Evolutionary conservation across 2,797 vertebrate genomes (phyloP).

Genomic region (Tapera naevia): DNA sequence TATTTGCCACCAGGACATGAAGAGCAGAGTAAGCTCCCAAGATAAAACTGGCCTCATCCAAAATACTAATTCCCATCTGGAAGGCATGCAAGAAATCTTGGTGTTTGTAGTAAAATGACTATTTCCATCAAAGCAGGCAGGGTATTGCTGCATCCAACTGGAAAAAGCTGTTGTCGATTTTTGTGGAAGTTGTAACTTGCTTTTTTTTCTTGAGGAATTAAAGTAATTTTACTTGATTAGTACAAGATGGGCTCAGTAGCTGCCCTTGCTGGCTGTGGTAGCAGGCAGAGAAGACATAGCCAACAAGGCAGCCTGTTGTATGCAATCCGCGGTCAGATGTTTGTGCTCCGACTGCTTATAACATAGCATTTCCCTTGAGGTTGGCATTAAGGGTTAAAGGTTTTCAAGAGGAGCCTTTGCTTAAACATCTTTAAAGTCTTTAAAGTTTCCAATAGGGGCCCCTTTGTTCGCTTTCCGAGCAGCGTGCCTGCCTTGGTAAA

Average conservation of each 20-base stretch:
- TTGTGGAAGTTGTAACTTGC: background rate
- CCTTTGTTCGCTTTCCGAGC: constrained; percentile 38
- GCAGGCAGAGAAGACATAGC: background rate
- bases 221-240: background rate
- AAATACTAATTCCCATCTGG: constrained; percentile 12
- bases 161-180: constrained; percentile 4
- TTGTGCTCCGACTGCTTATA: constrained; percentile 34
- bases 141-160: background rate
- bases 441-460: constrained; percentile 58
- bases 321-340: background rate
- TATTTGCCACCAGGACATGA: background rate
- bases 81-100: background rate
- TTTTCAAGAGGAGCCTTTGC: constrained; percentile 67
- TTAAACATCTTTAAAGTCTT: constrained; percentile 52
- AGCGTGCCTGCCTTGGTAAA: constrained; percentile 40
- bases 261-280: accelerated
- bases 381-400: constrained; percentile 60
- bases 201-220: background rate
- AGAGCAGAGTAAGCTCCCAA: too few relatives aligned
- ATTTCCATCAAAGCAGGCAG: background rate
- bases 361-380: constrained; percentile 38
- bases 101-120: background rate
- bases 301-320: constrained; percentile 11
- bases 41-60: background rate
- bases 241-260: background rate